A percentile compares a stretch with the other conserved stretches of the same genome.
Evolutionary conservation across 2,113 vertebrate species (phyloP).

Genomic region (western clawed frog (Xenopus tropicalis)): DNA sequence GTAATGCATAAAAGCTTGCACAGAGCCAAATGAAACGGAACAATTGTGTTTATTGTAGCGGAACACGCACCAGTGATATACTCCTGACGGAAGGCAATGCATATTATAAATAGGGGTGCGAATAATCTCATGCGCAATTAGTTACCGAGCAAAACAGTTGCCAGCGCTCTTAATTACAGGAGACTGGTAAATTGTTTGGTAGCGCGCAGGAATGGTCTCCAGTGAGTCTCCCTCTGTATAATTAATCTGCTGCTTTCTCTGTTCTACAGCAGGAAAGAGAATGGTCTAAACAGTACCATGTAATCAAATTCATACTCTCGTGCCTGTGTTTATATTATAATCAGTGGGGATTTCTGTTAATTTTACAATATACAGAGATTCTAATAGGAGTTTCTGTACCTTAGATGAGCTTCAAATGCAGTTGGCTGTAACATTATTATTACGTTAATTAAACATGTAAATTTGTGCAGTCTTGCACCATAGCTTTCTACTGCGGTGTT

Average conservation of each 20-base stretch:
- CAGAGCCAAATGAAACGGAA: neutral
- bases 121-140: slow-evolving; percentile 22
- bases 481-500: no score
- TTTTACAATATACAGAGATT: no score
- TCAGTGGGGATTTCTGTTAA: no score
- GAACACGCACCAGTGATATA: neutral
- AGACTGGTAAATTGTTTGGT: neutral
- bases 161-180: neutral
- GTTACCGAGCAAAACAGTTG: slow-evolving; percentile 14
- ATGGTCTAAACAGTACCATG: no score
- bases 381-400: no score
- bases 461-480: no score
- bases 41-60: slow-evolving; percentile 21
- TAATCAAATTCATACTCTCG: no score
- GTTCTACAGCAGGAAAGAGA: neutral
- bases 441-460: no score
- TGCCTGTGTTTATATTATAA: no score
- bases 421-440: no score
- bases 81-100: neutral
- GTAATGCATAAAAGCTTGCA: neutral
- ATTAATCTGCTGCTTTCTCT: slow-evolving; percentile 10
- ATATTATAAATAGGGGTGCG: slow-evolving; percentile 8
- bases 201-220: slow-evolving; percentile 2
- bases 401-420: no score
- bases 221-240: slow-evolving; percentile 1